Conservation (phyloP, 2,797 vertebrate species). For the Corythornis leucogaster region DNA sequence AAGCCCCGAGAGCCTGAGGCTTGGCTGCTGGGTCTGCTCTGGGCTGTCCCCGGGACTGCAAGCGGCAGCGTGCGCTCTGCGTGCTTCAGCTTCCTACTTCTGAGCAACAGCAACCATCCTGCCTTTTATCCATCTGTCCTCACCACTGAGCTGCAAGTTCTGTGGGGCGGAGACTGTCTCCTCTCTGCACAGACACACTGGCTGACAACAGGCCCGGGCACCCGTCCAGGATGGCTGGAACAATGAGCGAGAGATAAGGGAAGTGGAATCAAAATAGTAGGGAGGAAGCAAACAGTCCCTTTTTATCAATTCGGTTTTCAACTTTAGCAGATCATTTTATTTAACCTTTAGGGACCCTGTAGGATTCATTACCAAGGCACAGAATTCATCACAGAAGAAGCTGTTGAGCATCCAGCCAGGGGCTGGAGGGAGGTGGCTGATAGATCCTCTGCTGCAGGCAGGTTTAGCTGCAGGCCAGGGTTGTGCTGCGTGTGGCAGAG, state of each 20-base stretch:
- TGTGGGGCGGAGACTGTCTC: neutral
- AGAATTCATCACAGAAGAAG: neutral
- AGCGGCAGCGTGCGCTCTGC: neutral
- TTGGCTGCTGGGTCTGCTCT: neutral
- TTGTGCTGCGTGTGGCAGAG: neutral
- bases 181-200: neutral
- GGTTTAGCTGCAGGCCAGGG: neutral
- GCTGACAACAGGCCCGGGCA: neutral
- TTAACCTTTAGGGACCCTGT: neutral
- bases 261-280: neutral
- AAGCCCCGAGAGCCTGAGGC: neutral
- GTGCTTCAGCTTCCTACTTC: neutral
- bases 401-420: neutral
- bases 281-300: neutral
- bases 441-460: neutral
- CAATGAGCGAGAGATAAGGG: neutral
- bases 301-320: neutral
- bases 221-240: neutral
- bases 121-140: neutral
- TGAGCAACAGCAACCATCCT: neutral
- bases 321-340: neutral
- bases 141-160: neutral
- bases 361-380: neutral
- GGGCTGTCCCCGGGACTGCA: neutral
- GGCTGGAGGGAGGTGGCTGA: neutral